These are phyloP conservation scores for Dryocosmus kuriphilus DNA, from an alignment of 2,888 invertebrate genomes.

Conservation along the genomic window DNA sequence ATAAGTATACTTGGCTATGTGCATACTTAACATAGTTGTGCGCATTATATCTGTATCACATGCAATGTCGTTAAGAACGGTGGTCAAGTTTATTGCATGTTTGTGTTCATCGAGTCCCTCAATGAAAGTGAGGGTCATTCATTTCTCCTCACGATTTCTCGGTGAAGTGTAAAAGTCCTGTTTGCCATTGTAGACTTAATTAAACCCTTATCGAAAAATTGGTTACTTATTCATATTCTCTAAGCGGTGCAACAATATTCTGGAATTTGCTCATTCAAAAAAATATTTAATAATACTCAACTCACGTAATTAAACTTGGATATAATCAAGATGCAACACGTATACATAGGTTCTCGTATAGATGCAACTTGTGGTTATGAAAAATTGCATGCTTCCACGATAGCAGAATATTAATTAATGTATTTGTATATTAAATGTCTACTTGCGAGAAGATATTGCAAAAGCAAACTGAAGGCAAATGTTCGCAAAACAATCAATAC, in stretches of 20 bases:
- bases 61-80: slow-evolving; percentile 24
- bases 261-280: no score
- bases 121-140: slow-evolving; percentile 11
- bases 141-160: neutral
- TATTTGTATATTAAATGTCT: neutral
- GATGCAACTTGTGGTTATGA: no score
- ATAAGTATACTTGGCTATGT: slow-evolving; percentile 27
- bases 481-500: neutral
- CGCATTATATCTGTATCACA: slow-evolving; percentile 36
- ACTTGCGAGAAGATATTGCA: slow-evolving; percentile 16
- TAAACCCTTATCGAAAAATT: neutral
- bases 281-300: no score
- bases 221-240: neutral
- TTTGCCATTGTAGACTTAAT: neutral
- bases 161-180: neutral
- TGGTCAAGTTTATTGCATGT: slow-evolving; percentile 39
- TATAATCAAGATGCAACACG: neutral
- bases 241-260: no score
- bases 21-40: slow-evolving; percentile 15
- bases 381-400: no score
- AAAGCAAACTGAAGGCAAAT: neutral
- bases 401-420: neutral
- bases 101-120: slow-evolving; percentile 27
- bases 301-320: neutral
- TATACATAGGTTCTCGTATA: no score